Conservation (phyloP, 2,888 invertebrate genomes). For the Lacanobia oleracea region DNA sequence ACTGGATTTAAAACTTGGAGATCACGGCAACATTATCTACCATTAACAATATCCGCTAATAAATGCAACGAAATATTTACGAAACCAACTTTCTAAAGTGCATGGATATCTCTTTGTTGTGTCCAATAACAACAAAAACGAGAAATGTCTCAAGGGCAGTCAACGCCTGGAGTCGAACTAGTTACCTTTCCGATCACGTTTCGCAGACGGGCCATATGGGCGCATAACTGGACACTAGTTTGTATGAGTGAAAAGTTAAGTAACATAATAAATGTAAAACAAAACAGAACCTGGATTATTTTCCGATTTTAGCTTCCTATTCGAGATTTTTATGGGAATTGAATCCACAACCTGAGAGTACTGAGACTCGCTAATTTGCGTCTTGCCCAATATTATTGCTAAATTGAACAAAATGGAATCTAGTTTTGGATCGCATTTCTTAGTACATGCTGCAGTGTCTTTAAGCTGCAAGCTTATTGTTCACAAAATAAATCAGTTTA, state of each 20-base stretch:
- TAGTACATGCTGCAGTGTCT: background rate
- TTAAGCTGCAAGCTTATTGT: constrained; percentile 8
- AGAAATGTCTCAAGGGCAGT: constrained; percentile 49
- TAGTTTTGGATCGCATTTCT: background rate
- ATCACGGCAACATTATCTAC: background rate
- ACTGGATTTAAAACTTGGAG: background rate
- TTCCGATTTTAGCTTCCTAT: background rate
- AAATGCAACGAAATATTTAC: constrained; percentile 4
- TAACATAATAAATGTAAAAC: background rate
- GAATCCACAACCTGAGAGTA: background rate
- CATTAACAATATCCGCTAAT: constrained; percentile 5
- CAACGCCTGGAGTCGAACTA: constrained; percentile 13
- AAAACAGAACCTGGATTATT: background rate
- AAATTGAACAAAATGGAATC: background rate
- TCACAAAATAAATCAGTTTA: constrained; percentile 35
- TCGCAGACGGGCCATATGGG: background rate
- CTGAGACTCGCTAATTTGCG: background rate
- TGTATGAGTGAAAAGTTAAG: background rate
- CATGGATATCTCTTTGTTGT: constrained; percentile 22
- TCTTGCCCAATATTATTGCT: background rate
- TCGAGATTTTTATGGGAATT: background rate
- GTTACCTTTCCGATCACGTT: constrained; percentile 49
- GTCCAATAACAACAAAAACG: constrained; percentile 30
- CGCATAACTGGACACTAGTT: constrained; percentile 13
- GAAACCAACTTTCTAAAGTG: constrained; percentile 46